Evolutionary conservation across 2,888 invertebrate species (phyloP), one percentile per base, ranked within the genome.

Genomic region (Sicus ferrugineus): DNA sequence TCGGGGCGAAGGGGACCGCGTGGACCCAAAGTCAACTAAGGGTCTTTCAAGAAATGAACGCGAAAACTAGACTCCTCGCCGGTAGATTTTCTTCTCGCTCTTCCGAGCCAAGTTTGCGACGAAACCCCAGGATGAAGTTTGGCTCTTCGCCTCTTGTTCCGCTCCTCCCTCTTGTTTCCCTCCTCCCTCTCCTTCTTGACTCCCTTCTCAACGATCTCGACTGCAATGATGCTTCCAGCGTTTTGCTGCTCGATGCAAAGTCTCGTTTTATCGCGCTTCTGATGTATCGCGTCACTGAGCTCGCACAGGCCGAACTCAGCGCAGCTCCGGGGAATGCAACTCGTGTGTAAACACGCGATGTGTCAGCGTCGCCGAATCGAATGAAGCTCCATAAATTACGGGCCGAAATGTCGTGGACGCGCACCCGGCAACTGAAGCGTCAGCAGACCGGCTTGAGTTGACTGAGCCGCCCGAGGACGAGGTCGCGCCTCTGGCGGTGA

Each of bases 401-500:
- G 54, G 62, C 19, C n/a, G 52, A 52, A 62, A 58, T 31, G 46
- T 48, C 30, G 42, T 46, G 21, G 56, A 16, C 30, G 42, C 30
- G 21, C 58, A 16, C 46, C 14, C 26, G 66, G 42, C 66, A 67
- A 46, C 56, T 58, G n/a, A 67, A 30, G 30, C 58, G 58, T 67
- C 58, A 46, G 38, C 42, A 42, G n/a, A 46, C 21, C 9, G 59
- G 31, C 30, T 58, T 58, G 59, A 48, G 31, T 31, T 48, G 67
- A 59, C 59, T 48, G 59, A 67, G 31, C 30, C 67, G 58, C 30
- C 58, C 59, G 67, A 58, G 48, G 58, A 30, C 58, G 66, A 54
- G 23, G 26, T 31, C 14, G 28, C 9, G 23, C 11, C n/a, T n/a
- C n/a, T 46, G 19, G 77, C 77, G 78, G 78, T 78, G 77, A 77